These are phyloP conservation scores for Grammomys dolichurus DNA, from an alignment of 2,113 vertebrate genomes.

Conservation along the genomic window DNA sequence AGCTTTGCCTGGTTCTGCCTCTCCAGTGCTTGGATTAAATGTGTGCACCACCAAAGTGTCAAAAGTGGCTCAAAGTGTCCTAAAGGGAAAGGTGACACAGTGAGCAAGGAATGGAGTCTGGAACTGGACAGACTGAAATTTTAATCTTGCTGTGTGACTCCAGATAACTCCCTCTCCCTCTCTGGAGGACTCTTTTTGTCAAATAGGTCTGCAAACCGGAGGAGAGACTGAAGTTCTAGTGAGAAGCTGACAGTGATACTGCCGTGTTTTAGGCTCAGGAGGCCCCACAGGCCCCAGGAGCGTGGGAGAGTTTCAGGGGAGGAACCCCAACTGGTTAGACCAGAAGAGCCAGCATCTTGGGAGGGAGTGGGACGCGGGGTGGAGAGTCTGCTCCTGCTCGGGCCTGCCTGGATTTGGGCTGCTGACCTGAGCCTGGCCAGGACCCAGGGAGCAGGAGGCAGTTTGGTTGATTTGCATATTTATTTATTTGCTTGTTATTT, in stretches of 20 bases:
- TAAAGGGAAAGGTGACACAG: background rate
- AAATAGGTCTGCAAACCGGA: background rate
- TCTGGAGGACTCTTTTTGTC: constrained; percentile 35
- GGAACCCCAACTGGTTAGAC: constrained; percentile 77
- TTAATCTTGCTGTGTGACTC: background rate
- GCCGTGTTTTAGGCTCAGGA: constrained; percentile 22
- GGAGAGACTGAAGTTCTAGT: too few relatives aligned
- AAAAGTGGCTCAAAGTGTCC: background rate
- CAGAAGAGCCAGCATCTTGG: constrained; percentile 71
- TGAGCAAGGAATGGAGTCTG: background rate
- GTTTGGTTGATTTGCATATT: background rate
- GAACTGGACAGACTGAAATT: background rate
- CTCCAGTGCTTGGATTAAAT: background rate
- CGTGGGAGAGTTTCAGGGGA: constrained; percentile 84
- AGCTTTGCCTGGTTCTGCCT: background rate
- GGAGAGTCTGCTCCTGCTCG: constrained; percentile 72
- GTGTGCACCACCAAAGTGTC: too few relatives aligned
- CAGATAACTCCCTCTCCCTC: background rate
- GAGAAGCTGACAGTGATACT: background rate
- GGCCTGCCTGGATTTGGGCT: constrained; percentile 70
- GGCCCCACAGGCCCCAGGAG: constrained; percentile 64
- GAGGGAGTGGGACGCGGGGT: constrained; percentile 75
- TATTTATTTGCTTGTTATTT: background rate
- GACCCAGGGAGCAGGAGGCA: constrained; percentile 19
- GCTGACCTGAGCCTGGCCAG: constrained; percentile 60